Evolutionary conservation across 2,113 vertebrate genomes (phyloP), one percentile per base, ranked within the genome.

Genomic region (Lophotis ruficrista): DNA sequence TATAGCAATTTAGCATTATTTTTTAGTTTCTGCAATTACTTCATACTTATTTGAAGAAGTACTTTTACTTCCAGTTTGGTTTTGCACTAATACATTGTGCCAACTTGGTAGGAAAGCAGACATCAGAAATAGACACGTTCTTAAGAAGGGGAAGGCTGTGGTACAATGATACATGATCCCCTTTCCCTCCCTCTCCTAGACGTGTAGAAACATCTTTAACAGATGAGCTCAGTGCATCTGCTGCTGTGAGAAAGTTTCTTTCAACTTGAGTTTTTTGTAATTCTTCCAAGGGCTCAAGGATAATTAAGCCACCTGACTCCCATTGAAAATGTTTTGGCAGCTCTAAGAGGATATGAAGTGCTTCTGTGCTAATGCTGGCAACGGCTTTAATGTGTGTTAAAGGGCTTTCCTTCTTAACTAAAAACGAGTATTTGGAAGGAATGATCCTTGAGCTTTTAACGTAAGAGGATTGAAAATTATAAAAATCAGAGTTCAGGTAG

Each of bases 291-390:
- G 84, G 54, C 91, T 95, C 70, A 53, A 41, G 87, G 85, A 89
- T 96, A 97, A 97, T 95, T 95, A 90, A 95, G 89, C 82, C 94
- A 94, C 96, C 94, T 97, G 96, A 94, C 92, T 84, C 71, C 91
- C 57, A 92, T 43, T 95, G 87, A 92, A 95, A 95, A 95, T 92
- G 95, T 87, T 96, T 97, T 93, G 95, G 87, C 97, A 97, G 94
- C 95, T 91, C 77, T 91, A 89, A 94, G 96, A 95, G 90, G 95
- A 87, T 97, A 80, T 96, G 87, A 87, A 96, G 75, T 90, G 85
- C 95, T 95, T 96, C 93, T 92, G 83, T 72, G 87, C 91, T 97
- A 90, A 84, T 96, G 62, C 94, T 97, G 96, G 85, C 89, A 97
- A 69, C 64, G 91, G 65, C 89, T 96, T 95, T 93, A 78, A 68